Percentiles rank a stretch among this genome's conserved stretches.
Evolutionary conservation across 2,888 invertebrate genomes (phyloP).

Genomic region (Ormia ochracea): DNA sequence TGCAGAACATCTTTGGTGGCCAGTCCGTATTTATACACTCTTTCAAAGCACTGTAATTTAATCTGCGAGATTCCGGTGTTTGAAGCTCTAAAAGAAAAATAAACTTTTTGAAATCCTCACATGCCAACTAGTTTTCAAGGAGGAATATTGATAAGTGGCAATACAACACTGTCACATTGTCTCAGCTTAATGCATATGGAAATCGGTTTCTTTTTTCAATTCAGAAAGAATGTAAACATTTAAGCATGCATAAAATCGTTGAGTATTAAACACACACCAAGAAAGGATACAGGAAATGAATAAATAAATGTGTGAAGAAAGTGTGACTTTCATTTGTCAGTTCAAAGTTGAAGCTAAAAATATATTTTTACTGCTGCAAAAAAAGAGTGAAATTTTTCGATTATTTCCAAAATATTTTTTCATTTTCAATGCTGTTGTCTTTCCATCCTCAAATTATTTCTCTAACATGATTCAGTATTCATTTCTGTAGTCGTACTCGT

Average conservation of each 20-base stretch:
- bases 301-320: neutral
- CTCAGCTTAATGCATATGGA: no score
- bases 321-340: slow-evolving; percentile 65
- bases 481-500: slow-evolving; percentile 8
- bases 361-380: neutral
- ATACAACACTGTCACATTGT: no score
- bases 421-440: slow-evolving; percentile 35
- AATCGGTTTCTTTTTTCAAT: no score
- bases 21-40: no score
- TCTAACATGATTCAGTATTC: neutral
- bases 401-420: slow-evolving; percentile 56
- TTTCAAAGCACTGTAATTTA: no score
- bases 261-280: no score
- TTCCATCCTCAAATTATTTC: neutral
- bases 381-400: slow-evolving; percentile 34
- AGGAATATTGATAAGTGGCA: no score
- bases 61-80: no score
- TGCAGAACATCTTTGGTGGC: no score
- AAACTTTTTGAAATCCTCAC: no score
- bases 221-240: neutral
- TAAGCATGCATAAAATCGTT: slow-evolving; percentile 12
- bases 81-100: no score
- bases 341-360: slow-evolving; percentile 41
- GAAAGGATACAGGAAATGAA: slow-evolving; percentile 3
- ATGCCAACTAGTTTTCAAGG: no score